These are phyloP conservation scores for Trachelus iudaicus DNA, from an alignment of 2,888 invertebrate genomes.

Conservation along the genomic window DNA sequence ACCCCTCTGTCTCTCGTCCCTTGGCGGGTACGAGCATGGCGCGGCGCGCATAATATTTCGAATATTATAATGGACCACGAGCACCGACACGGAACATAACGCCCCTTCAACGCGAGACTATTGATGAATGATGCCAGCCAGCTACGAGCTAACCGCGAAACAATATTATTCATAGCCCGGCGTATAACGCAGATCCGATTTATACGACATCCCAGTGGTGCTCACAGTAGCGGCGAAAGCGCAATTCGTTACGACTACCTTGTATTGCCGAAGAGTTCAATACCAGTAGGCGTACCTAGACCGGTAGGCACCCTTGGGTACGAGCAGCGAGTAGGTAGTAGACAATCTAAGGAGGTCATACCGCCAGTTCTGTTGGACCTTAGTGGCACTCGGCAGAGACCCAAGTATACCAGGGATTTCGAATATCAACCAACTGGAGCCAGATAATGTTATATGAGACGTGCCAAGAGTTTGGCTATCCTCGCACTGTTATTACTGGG, in stretches of 20 bases:
- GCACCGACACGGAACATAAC: conserved; percentile 34
- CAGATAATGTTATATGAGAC: neutral
- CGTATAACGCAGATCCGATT: conserved; percentile 17
- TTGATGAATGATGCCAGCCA: conserved; percentile 43
- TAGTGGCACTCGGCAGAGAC: neutral
- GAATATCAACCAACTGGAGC: neutral
- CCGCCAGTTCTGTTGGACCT: neutral
- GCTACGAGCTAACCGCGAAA: conserved; percentile 31
- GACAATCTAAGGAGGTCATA: neutral
- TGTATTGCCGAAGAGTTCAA: neutral
- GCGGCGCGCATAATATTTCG: conserved; percentile 44
- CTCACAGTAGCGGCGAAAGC: neutral
- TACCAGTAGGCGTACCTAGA: neutral
- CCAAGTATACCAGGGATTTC: neutral
- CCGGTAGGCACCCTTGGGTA: neutral
- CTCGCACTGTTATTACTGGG: neutral
- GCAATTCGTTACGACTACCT: neutral
- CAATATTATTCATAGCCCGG: conserved; percentile 36
- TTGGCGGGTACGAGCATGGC: conserved; percentile 6
- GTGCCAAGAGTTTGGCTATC: neutral
- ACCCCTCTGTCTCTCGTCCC: neutral
- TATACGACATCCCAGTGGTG: neutral
- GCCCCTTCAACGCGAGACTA: conserved; percentile 37
- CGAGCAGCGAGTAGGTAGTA: neutral
- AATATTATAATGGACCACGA: conserved; percentile 37